These are phyloP conservation scores for Chymomyza costata DNA, from an alignment of 1,140 invertebrate genomes.

Conservation along the genomic window DNA sequence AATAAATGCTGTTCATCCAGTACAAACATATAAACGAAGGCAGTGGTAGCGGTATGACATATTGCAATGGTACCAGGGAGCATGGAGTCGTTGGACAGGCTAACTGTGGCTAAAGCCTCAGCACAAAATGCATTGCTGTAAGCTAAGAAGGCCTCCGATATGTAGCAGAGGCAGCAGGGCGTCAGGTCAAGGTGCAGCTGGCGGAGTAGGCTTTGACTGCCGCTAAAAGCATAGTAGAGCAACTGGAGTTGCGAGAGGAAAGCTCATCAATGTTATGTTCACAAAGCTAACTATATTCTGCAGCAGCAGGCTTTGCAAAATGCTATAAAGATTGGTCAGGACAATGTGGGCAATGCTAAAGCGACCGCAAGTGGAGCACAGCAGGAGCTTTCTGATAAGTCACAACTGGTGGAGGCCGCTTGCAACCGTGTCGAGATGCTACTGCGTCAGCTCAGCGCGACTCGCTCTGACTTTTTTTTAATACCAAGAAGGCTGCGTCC, in stretches of 20 bases:
- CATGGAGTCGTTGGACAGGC: too few species aligned
- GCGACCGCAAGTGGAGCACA: conserved; percentile 78
- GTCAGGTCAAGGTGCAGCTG: conserved; percentile 81
- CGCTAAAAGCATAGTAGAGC: conserved; percentile 80
- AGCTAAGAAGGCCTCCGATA: conserved; percentile 80
- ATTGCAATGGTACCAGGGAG: too few species aligned
- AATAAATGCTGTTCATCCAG: too few species aligned
- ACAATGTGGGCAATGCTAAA: conserved; percentile 78
- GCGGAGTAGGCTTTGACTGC: conserved; percentile 80
- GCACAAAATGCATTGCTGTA: conserved; percentile 80
- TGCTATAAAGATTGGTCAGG: conserved; percentile 76
- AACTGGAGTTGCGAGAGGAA: conserved; percentile 79
- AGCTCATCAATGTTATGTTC: conserved; percentile 77
- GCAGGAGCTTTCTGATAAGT: conserved; percentile 78
- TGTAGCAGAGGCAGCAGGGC: conserved; percentile 81
- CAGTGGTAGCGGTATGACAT: too few species aligned
- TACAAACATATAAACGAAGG: too few species aligned
- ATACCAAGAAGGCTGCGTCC: conserved; percentile 80
- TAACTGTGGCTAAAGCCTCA: background rate
- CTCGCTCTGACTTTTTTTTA: conserved; percentile 78
- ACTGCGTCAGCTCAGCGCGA: conserved; percentile 77
- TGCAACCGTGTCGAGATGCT: conserved; percentile 78
- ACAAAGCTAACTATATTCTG: conserved; percentile 78
- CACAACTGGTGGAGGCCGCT: conserved; percentile 79
- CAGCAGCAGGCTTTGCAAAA: conserved; percentile 75